phyloP scores from a whole-genome alignment of 2,113 vertebrate species.

The Axis porcinus region DNA sequence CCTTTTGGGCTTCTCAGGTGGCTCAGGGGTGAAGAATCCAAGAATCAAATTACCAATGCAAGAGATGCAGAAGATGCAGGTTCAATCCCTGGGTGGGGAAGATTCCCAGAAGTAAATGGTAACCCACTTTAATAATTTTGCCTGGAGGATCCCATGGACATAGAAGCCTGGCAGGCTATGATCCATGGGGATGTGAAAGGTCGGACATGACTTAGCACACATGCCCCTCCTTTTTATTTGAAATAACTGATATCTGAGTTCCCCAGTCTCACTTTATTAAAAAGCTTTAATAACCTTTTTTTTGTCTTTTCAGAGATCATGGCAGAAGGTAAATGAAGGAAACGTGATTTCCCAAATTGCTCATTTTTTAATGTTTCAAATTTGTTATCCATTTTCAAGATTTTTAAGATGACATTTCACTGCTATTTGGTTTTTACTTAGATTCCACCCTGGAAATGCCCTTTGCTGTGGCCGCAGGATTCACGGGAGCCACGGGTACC shows the following conservation, averaged over 20 bases:
- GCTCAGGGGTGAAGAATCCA: slow-evolving; percentile 5
- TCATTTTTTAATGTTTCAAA: background rate
- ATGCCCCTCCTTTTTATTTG: background rate
- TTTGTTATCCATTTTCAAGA: background rate
- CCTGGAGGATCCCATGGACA: background rate
- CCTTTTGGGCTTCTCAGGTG: slow-evolving; percentile 71
- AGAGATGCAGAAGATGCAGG: background rate
- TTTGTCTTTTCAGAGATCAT: background rate
- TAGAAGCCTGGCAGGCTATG: background rate
- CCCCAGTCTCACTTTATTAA: slow-evolving; percentile 76
- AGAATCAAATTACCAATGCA: background rate
- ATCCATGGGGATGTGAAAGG: background rate
- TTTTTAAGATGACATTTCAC: background rate
- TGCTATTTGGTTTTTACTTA: background rate
- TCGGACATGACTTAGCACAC: background rate
- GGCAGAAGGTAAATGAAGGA: background rate
- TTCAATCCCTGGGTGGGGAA: background rate
- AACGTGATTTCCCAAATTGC: background rate
- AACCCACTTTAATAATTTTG: background rate
- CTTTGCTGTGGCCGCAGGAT: background rate
- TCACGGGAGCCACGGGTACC: too few relatives aligned
- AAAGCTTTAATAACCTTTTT: background rate
- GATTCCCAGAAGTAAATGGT: background rate
- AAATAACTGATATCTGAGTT: slow-evolving; percentile 85
- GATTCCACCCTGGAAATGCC: background rate